A percentile compares a stretch with the other conserved stretches of the same genome.
Conservation (phyloP, 53 echinoderm and acorn worm genomes). For the Zoroaster sp. region DNA sequence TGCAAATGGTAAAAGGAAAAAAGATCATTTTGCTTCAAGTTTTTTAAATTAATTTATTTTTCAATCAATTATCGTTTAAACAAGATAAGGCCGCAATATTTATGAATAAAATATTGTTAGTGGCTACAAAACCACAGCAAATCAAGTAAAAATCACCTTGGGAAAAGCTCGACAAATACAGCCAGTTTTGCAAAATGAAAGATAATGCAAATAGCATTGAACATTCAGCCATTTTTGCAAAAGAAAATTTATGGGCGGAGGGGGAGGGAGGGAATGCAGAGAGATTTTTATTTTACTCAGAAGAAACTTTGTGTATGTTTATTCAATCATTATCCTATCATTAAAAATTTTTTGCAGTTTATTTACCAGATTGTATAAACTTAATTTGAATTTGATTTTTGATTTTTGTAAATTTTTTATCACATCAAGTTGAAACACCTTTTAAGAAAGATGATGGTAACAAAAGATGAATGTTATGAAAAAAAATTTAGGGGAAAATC, state of each 20-base stretch:
- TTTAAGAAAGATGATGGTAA: background rate
- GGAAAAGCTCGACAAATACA: background rate
- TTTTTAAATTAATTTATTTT: no score
- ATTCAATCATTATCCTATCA: no score
- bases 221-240: conserved; percentile 4
- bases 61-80: no score
- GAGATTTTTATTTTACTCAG: background rate
- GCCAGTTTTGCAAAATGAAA: background rate
- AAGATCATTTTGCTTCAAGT: no score
- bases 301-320: background rate
- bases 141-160: background rate
- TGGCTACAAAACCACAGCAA: background rate
- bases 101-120: background rate
- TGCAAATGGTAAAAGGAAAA: no score
- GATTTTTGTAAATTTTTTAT: background rate
- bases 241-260: background rate
- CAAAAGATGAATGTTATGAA: no score
- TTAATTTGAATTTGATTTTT: background rate
- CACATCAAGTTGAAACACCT: background rate
- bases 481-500: no score
- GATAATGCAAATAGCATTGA: background rate
- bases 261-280: background rate
- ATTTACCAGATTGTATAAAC: no score
- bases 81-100: no score
- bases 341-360: no score